A percentile compares a stretch with the other conserved stretches of the same genome.
phyloP scores from a whole-genome alignment of 1,140 invertebrate species.

The Hydropsyche tenuis region DNA sequence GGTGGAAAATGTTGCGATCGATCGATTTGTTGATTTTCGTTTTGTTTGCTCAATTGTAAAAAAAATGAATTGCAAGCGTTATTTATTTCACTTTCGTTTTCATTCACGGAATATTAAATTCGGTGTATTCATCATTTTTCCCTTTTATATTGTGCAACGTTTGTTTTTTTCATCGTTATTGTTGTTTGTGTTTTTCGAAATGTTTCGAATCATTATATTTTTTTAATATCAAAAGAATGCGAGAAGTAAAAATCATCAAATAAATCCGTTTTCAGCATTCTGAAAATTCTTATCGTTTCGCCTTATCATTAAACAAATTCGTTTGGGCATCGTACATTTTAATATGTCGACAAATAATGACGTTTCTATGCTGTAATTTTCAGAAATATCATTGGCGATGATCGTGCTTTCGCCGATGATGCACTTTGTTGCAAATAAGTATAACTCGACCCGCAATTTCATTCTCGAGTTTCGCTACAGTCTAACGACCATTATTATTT shows the following conservation, averaged over 20 bases:
- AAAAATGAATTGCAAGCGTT: too few species aligned
- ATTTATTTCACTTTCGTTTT: not conserved
- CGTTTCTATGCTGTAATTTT: too few species aligned
- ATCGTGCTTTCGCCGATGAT: not conserved
- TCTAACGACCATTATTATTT: constrained; percentile 43
- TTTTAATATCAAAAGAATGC: not conserved
- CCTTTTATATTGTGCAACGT: not conserved
- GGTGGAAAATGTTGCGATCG: too few species aligned
- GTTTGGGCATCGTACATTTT: too few species aligned
- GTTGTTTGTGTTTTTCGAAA: not conserved
- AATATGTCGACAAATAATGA: too few species aligned
- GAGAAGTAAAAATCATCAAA: too few species aligned
- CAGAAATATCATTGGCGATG: too few species aligned
- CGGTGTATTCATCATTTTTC: constrained; percentile 10
- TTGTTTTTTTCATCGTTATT: constrained; percentile 5
- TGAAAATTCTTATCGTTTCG: too few species aligned
- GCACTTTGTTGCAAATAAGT: not conserved
- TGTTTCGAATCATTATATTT: constrained; percentile 8
- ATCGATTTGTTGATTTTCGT: too few species aligned
- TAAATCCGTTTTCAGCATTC: too few species aligned
- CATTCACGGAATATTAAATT: not conserved
- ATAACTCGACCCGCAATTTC: not conserved
- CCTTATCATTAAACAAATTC: too few species aligned
- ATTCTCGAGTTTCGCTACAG: constrained; percentile 6
- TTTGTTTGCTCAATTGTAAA: not conserved